phyloP scores from a whole-genome alignment of 2,113 vertebrate genomes.

The Cardinalis cardinalis region DNA sequence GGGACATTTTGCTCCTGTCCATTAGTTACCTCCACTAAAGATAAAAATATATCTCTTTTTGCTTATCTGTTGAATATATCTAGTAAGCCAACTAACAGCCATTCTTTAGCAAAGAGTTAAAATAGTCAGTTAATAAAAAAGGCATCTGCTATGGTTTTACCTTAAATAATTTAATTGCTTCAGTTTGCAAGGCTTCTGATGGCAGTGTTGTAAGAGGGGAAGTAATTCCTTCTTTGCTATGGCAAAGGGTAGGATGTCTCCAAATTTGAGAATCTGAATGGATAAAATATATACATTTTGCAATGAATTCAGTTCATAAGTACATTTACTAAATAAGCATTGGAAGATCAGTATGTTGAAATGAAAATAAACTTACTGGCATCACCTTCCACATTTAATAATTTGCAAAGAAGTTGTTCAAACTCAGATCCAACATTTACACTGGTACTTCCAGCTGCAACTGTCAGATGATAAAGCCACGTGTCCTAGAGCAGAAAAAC shows the following conservation, averaged over 20 bases:
- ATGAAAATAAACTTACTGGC: conserved; percentile 76
- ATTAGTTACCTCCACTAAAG: background rate
- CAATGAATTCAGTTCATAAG: background rate
- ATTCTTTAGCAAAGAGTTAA: background rate
- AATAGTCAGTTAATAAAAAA: background rate
- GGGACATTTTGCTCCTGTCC: background rate
- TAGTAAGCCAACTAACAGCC: background rate
- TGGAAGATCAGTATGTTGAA: background rate
- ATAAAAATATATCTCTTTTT: background rate
- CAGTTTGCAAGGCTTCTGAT: conserved; percentile 93
- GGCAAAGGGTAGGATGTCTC: conserved; percentile 90
- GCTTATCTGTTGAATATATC: background rate
- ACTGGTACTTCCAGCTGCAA: conserved; percentile 85
- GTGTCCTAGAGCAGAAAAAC: conserved; percentile 77
- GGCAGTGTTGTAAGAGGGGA: conserved; percentile 92
- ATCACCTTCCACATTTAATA: conserved; percentile 86
- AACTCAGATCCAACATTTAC: conserved; percentile 92
- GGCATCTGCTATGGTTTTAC: conserved; percentile 60
- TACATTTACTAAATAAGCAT: background rate
- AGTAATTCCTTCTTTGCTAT: conserved; percentile 92
- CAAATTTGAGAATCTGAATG: conserved; percentile 86
- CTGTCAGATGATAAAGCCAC: conserved; percentile 93
- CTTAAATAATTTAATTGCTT: conserved; percentile 98
- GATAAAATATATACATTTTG: background rate
- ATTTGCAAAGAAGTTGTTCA: conserved; percentile 91